A percentile compares a stretch with the other conserved stretches of the same genome.
phyloP scores from a whole-genome alignment of 1,140 invertebrate genomes.

The Ooceraea biroi region DNA sequence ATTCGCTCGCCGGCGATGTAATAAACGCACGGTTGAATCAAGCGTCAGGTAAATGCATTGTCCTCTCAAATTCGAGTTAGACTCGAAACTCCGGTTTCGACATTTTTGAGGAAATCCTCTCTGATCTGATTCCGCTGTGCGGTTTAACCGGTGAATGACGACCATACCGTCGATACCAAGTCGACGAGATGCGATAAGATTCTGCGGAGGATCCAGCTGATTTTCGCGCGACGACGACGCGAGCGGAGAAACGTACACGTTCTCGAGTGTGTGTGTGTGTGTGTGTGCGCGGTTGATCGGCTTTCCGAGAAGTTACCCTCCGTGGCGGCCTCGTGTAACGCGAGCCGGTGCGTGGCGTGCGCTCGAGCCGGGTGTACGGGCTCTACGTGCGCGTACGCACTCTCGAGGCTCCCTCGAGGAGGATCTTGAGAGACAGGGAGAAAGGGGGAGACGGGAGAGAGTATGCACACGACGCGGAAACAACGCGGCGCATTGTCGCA shows the following conservation, averaged over 20 bases:
- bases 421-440: constrained; percentile 4
- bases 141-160: background rate
- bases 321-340: constrained; percentile 54
- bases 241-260: constrained; percentile 37
- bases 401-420: constrained; percentile 60
- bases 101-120: too few relatives aligned
- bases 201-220: too few relatives aligned
- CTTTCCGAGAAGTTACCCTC: too few relatives aligned
- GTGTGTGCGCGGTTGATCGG: too few relatives aligned
- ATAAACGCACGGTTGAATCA: constrained; percentile 2
- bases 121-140: too few relatives aligned
- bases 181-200: constrained; percentile 16
- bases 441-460: constrained; percentile 36
- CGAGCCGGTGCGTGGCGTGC: constrained; percentile 58
- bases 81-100: too few relatives aligned
- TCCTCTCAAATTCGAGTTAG: too few relatives aligned
- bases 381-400: constrained; percentile 53
- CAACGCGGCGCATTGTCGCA: constrained; percentile 76
- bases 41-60: background rate
- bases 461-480: constrained; percentile 75
- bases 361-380: constrained; percentile 37
- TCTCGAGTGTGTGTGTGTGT: constrained; percentile 37
- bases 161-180: background rate
- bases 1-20: constrained; percentile 11
- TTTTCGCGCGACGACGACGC: background rate